Evolutionary conservation across 2,797 vertebrate genomes (phyloP), one percentile per base, ranked within the genome.

Genomic region (Lutjanus campechanus): DNA sequence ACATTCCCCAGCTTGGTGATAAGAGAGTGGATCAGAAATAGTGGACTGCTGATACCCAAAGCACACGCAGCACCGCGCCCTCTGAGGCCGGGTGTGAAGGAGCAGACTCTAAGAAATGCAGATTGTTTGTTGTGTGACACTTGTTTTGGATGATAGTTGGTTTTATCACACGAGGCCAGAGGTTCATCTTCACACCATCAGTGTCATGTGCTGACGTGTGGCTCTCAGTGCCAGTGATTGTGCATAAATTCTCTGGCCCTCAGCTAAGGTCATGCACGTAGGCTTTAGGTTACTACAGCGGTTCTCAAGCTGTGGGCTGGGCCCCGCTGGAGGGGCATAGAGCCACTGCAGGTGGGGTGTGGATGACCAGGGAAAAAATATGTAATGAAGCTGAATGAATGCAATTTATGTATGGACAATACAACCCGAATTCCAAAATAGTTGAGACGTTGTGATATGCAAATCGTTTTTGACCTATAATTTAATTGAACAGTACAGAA

Each of bases 1-100:
- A 92, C 92, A 95, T 95, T 95, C 92, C 91, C 92, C 92, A 93
- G 89, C 81, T 62, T 49, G 77, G 91, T 93, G 94, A 95, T 94
- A 95, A 95, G 91, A 93, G 86, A 90, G 77, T 84, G 86, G 85
- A 91, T 91, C 81, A 91, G 77, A 88, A 75, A 80, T 83, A 77
- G 65, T 16, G 54, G 69, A 20, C 82, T 85, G 90, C 81, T 90
- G 85, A 91, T 88, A 85, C 82, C 91, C 77, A 78, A 83, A 81
- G 66, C 83, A 82, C 87, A 91, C 83, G 61, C 76, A 69, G 62
- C 56, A 43, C 71, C 65, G 75, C 69, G 65, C 60, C 72, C 77
- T 79, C 50, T 55, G 22, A 56, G 64, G 40, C 53, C 19, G 19
- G 54, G 82, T 67, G 56, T 81, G 76, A 70, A 69, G 56, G 15